Percentiles rank a stretch among this genome's conserved stretches.
These are phyloP conservation scores for Rostratula benghalensis DNA, from an alignment of 2,113 vertebrate species.

Conservation along the genomic window DNA sequence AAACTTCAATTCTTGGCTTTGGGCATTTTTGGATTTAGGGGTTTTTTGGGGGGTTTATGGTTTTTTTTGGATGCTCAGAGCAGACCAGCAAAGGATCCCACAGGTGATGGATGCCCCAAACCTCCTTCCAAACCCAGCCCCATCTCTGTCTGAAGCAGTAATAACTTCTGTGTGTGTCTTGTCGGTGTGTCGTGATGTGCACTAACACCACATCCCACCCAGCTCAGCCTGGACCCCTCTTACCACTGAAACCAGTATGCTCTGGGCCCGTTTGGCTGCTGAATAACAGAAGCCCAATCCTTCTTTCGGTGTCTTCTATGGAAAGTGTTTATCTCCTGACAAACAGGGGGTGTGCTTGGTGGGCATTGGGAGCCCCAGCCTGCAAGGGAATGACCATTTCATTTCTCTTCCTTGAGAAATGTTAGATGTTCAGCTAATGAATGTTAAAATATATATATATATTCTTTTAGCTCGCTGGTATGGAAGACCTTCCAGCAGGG, in stretches of 20 bases:
- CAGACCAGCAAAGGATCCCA: not conserved
- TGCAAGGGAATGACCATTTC: accelerated
- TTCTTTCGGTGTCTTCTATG: accelerated
- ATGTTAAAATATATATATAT: too few species aligned
- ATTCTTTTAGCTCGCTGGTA: not conserved
- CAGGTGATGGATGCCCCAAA: not conserved
- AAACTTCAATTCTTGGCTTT: too few species aligned
- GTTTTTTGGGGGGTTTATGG: too few species aligned
- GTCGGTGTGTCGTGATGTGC: not conserved
- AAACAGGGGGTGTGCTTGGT: accelerated
- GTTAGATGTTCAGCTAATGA: not conserved
- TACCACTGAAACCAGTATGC: too few species aligned
- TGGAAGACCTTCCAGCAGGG: not conserved
- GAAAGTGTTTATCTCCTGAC: not conserved
- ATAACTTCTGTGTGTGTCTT: not conserved
- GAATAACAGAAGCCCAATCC: not conserved
- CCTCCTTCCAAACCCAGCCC: accelerated
- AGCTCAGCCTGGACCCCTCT: not conserved
- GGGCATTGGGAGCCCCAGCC: not conserved
- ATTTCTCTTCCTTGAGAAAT: not conserved
- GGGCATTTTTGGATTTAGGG: too few species aligned
- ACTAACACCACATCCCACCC: not conserved
- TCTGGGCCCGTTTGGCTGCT: accelerated
- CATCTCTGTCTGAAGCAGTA: accelerated
- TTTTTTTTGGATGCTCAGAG: not conserved